A percentile compares a stretch with the other conserved stretches of the same genome.
Evolutionary conservation across 2,888 invertebrate genomes (phyloP).

Genomic region (Meta bourneti): DNA sequence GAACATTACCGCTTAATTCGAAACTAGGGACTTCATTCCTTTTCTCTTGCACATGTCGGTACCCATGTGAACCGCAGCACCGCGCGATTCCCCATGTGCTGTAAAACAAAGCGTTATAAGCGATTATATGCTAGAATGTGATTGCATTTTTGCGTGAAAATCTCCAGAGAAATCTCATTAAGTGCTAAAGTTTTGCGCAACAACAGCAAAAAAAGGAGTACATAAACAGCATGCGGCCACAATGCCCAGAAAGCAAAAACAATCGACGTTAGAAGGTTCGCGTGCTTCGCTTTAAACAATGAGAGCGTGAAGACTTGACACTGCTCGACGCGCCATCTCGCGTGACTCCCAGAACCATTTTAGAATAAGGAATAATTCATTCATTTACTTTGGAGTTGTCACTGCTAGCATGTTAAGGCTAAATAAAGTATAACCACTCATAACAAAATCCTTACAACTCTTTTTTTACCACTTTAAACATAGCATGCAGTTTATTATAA

Average conservation of each 20-base stretch:
- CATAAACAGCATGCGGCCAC: background rate
- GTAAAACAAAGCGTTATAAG: conserved; percentile 58
- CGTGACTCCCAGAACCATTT: conserved; percentile 52
- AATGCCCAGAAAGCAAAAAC: conserved; percentile 54
- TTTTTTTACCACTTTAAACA: background rate
- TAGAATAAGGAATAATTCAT: conserved; percentile 63
- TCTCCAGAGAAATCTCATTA: conserved; percentile 63
- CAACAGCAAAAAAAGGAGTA: conserved; percentile 24
- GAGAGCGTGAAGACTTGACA: conserved; percentile 68
- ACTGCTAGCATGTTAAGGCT: conserved; percentile 21
- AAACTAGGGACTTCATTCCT: conserved; percentile 7
- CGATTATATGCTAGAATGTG: conserved; percentile 50
- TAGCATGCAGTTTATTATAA: no score
- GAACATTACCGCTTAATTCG: conserved; percentile 18
- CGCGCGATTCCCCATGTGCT: conserved; percentile 18
- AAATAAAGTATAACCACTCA: conserved; percentile 40
- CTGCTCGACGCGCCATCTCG: conserved; percentile 41
- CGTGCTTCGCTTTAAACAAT: conserved; percentile 53
- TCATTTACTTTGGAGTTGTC: conserved; percentile 55
- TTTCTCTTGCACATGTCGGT: conserved; percentile 10
- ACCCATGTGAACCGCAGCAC: conserved; percentile 17
- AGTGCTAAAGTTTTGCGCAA: conserved; percentile 66
- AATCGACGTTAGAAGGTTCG: conserved; percentile 47
- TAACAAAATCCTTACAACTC: conserved; percentile 33
- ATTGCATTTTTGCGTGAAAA: conserved; percentile 67